A percentile compares a stretch with the other conserved stretches of the same genome.
Conservation (phyloP, 2,797 vertebrate species). For the Scarus forsteni region DNA sequence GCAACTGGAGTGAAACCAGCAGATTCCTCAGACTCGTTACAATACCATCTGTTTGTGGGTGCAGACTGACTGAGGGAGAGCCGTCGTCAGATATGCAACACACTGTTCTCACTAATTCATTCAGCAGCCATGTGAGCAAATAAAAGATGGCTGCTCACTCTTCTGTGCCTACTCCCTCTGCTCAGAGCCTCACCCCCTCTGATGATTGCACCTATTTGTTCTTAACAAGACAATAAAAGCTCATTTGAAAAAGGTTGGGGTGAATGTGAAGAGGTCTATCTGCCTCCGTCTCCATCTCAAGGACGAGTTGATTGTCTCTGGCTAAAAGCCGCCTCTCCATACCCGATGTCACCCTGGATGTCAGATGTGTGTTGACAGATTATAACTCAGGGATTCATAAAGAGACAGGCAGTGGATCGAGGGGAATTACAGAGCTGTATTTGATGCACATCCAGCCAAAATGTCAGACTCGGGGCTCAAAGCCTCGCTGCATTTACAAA, state of each 20-base stretch:
- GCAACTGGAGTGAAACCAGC: slow-evolving; percentile 59
- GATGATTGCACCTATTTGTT: slow-evolving; percentile 66
- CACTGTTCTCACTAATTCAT: slow-evolving; percentile 52
- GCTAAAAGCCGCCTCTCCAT: slow-evolving; percentile 59
- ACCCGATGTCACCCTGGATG: slow-evolving; percentile 57
- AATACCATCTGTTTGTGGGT: slow-evolving; percentile 78
- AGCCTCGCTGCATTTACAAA: slow-evolving; percentile 48
- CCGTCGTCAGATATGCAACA: slow-evolving; percentile 49
- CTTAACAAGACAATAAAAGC: slow-evolving; percentile 63
- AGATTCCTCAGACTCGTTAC: slow-evolving; percentile 72
- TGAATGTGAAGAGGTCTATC: slow-evolving; percentile 42
- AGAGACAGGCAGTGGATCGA: slow-evolving; percentile 62
- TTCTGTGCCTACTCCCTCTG: slow-evolving; percentile 30
- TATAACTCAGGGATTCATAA: slow-evolving; percentile 72
- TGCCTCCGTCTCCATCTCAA: slow-evolving; percentile 54
- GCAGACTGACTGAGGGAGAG: slow-evolving; percentile 43
- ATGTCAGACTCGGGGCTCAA: slow-evolving; percentile 54
- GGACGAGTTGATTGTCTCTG: slow-evolving; percentile 69
- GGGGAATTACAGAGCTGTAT: slow-evolving; percentile 53
- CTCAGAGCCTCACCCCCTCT: slow-evolving; percentile 45
- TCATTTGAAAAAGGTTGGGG: slow-evolving; percentile 61
- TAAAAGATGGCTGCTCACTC: slow-evolving; percentile 43
- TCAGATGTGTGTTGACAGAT: slow-evolving; percentile 72
- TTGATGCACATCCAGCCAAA: slow-evolving; percentile 60
- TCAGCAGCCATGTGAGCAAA: slow-evolving; percentile 47